Evolutionary conservation across 1,140 invertebrate species (phyloP).

Genomic region (Proales similis): DNA sequence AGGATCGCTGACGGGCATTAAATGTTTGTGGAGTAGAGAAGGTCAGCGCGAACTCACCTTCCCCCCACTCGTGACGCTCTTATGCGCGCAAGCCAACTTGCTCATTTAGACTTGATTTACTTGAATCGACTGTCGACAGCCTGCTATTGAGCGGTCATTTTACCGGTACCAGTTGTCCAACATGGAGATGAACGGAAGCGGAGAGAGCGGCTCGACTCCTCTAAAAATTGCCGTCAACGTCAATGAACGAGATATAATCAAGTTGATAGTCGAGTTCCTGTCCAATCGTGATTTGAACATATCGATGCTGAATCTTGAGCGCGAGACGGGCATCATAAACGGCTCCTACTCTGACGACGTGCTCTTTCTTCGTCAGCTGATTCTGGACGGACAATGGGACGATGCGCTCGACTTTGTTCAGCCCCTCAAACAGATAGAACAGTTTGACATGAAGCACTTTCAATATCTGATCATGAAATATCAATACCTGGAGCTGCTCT

Average conservation of each 20-base stretch:
- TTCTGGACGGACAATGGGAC: constrained; percentile 95
- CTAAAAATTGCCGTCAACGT: constrained; percentile 15
- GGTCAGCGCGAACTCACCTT: too few species aligned
- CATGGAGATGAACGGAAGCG: too few species aligned
- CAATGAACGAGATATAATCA: constrained; percentile 65
- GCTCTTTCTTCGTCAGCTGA: constrained; percentile 78
- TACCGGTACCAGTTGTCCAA: too few species aligned
- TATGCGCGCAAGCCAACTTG: too few species aligned
- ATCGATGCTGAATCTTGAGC: constrained; percentile 76
- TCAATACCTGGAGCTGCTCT: constrained; percentile 86
- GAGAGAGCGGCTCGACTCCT: background rate
- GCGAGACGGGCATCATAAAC: constrained; percentile 84
- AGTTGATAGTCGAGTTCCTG: constrained; percentile 81
- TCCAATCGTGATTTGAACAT: constrained; percentile 71
- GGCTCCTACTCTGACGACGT: constrained; percentile 79
- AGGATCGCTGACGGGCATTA: too few species aligned
- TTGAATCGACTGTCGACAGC: too few species aligned
- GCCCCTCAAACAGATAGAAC: constrained; percentile 69
- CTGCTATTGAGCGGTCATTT: too few species aligned
- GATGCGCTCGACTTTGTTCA: constrained; percentile 91
- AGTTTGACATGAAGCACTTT: constrained; percentile 62
- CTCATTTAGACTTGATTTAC: too few species aligned
- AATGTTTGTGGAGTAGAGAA: too few species aligned
- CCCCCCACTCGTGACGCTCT: too few species aligned
- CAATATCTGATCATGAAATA: constrained; percentile 75